Evolutionary conservation across 2,797 vertebrate genomes (phyloP).

Genomic region (Fistularia commersonii): DNA sequence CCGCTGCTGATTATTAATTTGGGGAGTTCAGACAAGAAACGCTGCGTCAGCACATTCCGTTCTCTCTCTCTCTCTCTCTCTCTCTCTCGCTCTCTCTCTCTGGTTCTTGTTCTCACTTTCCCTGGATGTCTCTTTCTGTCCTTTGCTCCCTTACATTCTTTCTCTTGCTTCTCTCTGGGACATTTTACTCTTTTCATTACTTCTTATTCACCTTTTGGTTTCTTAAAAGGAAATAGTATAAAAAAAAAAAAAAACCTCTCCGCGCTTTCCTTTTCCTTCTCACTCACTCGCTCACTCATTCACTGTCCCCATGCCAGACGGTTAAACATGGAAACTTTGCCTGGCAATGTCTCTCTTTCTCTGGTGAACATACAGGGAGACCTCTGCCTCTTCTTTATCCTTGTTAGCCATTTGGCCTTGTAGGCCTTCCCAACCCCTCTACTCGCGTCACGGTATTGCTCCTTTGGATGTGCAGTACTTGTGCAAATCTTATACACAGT

Average conservation of each 20-base stretch:
- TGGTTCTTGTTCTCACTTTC: constrained; percentile 41
- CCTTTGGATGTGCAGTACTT: constrained; percentile 4
- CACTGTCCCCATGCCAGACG: constrained; percentile 36
- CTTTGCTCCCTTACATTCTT: constrained; percentile 35
- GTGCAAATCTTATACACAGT: constrained; percentile 10
- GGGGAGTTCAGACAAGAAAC: constrained; percentile 75
- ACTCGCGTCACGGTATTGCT: constrained; percentile 8
- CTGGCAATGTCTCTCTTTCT: constrained; percentile 36
- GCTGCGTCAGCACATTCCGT: constrained; percentile 75
- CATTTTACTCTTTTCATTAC: constrained; percentile 8
- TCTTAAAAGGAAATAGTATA: neutral
- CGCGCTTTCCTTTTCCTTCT: constrained; percentile 3
- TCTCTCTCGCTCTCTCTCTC: constrained; percentile 41
- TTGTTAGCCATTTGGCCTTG: constrained; percentile 42
- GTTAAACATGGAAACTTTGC: constrained; percentile 63
- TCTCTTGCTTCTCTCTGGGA: constrained; percentile 19
- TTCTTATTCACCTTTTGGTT: constrained; percentile 12
- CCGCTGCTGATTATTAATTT: constrained; percentile 78
- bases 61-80: constrained; percentile 17
- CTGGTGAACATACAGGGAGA: constrained; percentile 23
- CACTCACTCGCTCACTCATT: neutral
- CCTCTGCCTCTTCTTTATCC: constrained; percentile 41
- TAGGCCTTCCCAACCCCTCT: constrained; percentile 10
- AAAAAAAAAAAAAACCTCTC: too few species aligned
- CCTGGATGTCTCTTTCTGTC: constrained; percentile 33